Evolutionary conservation across 2,797 vertebrate genomes (phyloP), one percentile per base, ranked within the genome.

Genomic region (Chrosomus eos): DNA sequence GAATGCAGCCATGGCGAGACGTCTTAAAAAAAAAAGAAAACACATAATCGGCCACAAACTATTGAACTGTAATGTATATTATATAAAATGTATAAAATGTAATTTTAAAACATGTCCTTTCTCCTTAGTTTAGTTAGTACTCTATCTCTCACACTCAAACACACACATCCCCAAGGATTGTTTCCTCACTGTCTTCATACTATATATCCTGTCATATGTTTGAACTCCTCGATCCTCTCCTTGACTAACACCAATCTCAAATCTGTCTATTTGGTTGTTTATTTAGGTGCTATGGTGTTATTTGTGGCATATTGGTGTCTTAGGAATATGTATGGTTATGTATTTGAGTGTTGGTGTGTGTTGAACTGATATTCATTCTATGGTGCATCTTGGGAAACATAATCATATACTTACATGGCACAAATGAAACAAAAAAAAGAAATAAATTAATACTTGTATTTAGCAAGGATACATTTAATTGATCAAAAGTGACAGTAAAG

Each of bases 201-300:
- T 71, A n/a, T 81, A 43, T 45, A 53, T 77, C n/a, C 9, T 26
- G 3, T 78, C 9, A 7, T 76, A 53, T 38, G 11, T 72, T 55
- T 73, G 9, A 68, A 83, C 7, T 75, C 43, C 1, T 67, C 31
- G 18, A 28, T 75, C 68, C 64, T 75, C 36, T 85, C 48, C 62
- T 68, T 31, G 14, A 31, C 53, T 51, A 36, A 55, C 26, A 73
- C 58, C 45, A 51, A 28, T 58, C 31, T 23, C 64, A 31, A 21
- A 55, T 23, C 5, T 81, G 79, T 81, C 33, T 84, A n/a, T n/a
- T n/a, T n/a, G n/a, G n/a, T n/a, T n/a, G n/a, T 55, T 48, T 23
- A 11, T 36, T 75, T 75, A 5, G 48, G 11, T 55, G 19, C 48
- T 19, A 16, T 31, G 3, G 4, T 33, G 28, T 23, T 58, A 18